Base-by-base conservation (phyloP, 2,113 vertebrate genomes). In the Chaetorhynchus papuensis region DNA sequence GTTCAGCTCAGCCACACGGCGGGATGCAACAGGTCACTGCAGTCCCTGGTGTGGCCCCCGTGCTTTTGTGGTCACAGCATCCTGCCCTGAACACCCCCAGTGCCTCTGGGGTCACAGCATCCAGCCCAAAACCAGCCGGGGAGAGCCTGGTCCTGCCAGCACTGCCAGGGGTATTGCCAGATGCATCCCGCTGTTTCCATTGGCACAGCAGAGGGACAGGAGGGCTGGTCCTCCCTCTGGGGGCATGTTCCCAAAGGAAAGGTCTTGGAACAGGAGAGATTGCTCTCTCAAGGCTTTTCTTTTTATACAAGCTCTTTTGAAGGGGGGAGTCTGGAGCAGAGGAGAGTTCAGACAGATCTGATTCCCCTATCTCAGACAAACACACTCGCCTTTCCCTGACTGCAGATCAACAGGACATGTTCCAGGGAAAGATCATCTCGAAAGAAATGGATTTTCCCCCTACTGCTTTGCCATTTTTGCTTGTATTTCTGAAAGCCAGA, bases 371-470 rank as follows among this genome's bases (percentile, higher is more conserved):
- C 92, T 81, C 96, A 83, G 89, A 61, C 90, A 93, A 87, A 87
- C 94, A 96, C 89, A 15, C 82, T 83, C 9, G 35, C 92, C 92
- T 83, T 61, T 47, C 60, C 91, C 86, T 74, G 84, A 30, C 91
- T 88, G 93, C 89, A 74, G 49, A 97, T 86, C 96, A 86, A 84
- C 94, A 80, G 88, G 94, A 92, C 79, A 31, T 53, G 89, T 96
- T 95, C 78, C 69, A 27, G 53, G 87, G 81, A 93, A 90, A 94
- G 93, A 94, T 88, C 95, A 78, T 64, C 93, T 83, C 35, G 13
- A 47, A 92, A 89, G 93, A 85, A 80, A 93, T 81, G 93, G 95
- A 84, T 96, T 96, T 94, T 93, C 92, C 94, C 94, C 96, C 89
- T n/a, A 72, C 89, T 76, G 93, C 89, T 94, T 93, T 96, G 91